A percentile compares a stretch with the other conserved stretches of the same genome.
Conservation (phyloP, 1,140 invertebrate species). For the Aphelinus certus region DNA sequence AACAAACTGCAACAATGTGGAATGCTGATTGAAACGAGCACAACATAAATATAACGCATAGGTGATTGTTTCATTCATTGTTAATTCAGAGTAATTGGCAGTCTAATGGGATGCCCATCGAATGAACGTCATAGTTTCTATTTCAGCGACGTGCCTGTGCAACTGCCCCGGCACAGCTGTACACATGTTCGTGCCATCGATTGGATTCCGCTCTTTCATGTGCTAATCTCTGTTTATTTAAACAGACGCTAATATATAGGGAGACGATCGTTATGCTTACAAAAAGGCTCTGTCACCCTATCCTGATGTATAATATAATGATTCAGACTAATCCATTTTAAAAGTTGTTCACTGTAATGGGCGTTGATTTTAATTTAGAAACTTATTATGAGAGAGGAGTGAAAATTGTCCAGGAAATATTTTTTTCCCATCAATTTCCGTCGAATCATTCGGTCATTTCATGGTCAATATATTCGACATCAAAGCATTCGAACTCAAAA, state of each 20-base stretch:
- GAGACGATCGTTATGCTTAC: constrained; percentile 1
- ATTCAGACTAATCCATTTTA: constrained; percentile 14
- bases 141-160: neutral
- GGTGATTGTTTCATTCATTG: constrained; percentile 14
- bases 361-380: no score
- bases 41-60: neutral
- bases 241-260: constrained; percentile 32
- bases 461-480: neutral
- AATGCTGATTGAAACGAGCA: no score
- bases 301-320: constrained; percentile 3
- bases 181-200: constrained; percentile 17
- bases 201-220: constrained; percentile 36
- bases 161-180: constrained; percentile 11
- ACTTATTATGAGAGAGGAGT: no score
- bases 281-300: constrained; percentile 14
- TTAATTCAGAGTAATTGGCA: constrained; percentile 33
- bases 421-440: no score
- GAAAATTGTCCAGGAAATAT: no score
- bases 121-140: constrained; percentile 27
- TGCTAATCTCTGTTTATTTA: constrained; percentile 40
- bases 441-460: no score
- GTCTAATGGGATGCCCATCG: constrained; percentile 13
- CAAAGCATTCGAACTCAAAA: neutral
- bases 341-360: neutral
- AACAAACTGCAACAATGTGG: no score